Conservation (phyloP, 2,113 vertebrate genomes). For the Sylvilagus bachmani region DNA sequence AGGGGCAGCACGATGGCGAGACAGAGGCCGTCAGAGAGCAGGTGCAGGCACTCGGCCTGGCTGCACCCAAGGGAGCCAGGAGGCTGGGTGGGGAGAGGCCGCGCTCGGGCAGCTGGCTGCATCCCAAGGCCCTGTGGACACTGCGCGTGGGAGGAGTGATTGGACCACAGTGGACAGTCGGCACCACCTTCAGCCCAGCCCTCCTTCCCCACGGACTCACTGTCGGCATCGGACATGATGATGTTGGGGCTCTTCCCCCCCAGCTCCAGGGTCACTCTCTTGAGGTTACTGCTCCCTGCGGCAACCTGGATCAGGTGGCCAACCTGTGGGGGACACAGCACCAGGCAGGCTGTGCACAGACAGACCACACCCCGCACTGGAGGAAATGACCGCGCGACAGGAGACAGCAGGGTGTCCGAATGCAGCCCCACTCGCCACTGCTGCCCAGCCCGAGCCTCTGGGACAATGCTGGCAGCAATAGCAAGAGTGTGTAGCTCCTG, state of each 20-base stretch:
- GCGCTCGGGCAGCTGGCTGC: background rate
- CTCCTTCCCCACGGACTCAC: constrained; percentile 84
- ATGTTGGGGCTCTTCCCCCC: constrained; percentile 99
- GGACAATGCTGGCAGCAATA: accelerated
- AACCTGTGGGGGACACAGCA: constrained; percentile 88
- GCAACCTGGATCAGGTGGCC: constrained; percentile 96
- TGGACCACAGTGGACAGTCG: background rate
- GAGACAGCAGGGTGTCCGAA: background rate
- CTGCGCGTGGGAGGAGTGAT: accelerated
- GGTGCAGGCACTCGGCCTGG: background rate
- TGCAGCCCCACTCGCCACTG: background rate
- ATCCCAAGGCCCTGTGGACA: accelerated
- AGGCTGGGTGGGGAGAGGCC: background rate
- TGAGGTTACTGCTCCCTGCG: constrained; percentile 95
- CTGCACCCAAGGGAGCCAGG: background rate
- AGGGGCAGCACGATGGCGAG: background rate
- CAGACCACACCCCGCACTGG: background rate
- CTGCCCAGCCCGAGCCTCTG: background rate
- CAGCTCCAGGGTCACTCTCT: constrained; percentile 97
- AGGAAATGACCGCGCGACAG: no score
- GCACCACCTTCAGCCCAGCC: background rate
- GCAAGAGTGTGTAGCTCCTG: background rate
- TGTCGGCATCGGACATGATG: constrained; percentile 95
- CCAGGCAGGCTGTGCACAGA: background rate
- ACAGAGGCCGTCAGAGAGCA: background rate